Evolutionary conservation across 2,888 invertebrate species (phyloP).

Genomic region (Perdita meconis): DNA sequence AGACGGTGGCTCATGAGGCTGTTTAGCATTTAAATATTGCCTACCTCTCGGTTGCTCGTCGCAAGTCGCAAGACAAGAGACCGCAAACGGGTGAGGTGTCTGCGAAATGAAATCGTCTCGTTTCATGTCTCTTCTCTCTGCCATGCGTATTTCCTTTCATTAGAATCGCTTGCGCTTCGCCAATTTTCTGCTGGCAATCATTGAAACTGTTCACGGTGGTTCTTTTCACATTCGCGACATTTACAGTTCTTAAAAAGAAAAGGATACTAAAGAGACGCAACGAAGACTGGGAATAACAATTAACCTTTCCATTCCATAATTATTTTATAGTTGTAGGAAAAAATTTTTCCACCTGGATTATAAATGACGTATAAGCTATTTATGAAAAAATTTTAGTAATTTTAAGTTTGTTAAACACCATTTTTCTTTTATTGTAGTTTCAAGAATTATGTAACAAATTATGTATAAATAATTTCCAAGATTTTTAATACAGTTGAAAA

Average conservation of each 20-base stretch:
- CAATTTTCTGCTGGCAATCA: conserved; percentile 35
- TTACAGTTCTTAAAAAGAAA: conserved; percentile 11
- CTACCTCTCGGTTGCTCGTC: conserved; percentile 30
- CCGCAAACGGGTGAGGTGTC: conserved; percentile 55
- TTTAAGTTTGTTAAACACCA: too few relatives aligned
- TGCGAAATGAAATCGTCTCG: conserved; percentile 51
- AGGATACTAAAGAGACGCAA: neutral
- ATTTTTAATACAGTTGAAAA: too few relatives aligned
- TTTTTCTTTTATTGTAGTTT: too few relatives aligned
- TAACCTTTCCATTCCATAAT: too few relatives aligned
- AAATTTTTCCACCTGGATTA: too few relatives aligned
- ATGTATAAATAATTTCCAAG: too few relatives aligned
- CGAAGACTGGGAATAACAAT: too few relatives aligned
- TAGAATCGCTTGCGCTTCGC: neutral
- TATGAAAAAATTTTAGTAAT: too few relatives aligned
- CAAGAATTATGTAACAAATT: too few relatives aligned
- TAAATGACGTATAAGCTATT: too few relatives aligned
- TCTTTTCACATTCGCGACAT: conserved; percentile 6
- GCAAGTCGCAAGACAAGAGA: conserved; percentile 43
- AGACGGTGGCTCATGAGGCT: conserved; percentile 46
- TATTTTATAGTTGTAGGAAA: too few relatives aligned
- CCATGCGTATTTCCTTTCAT: conserved; percentile 12
- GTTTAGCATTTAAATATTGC: conserved; percentile 69
- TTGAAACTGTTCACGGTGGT: conserved; percentile 18
- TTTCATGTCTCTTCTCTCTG: neutral